Evolutionary conservation across 1,140 invertebrate genomes (phyloP).

Genomic region (Trichomalopsis sarcophagae): DNA sequence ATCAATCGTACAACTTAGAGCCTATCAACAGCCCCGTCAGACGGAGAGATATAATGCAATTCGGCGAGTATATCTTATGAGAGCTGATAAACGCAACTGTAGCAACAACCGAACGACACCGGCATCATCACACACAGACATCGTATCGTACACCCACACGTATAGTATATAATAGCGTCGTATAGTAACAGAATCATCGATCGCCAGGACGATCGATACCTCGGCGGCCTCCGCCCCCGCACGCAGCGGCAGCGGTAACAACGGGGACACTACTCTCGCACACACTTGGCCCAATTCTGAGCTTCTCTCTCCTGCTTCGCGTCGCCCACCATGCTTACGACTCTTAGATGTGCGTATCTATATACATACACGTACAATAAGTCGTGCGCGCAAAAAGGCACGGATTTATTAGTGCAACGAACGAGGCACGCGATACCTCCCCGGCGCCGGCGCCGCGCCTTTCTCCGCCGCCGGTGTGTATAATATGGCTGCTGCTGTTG

Average conservation of each 20-base stretch:
- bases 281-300: neutral
- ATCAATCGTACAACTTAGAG: neutral
- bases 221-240: neutral
- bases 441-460: neutral
- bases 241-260: neutral
- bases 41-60: neutral
- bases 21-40: neutral
- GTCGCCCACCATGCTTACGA: too few relatives aligned
- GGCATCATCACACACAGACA: neutral
- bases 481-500: neutral
- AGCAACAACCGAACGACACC: neutral
- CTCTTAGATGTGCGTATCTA: neutral
- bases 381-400: neutral
- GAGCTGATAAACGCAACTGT: neutral
- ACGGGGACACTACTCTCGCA: neutral
- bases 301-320: neutral
- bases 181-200: neutral
- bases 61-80: neutral
- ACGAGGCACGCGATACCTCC: neutral
- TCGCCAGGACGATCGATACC: neutral
- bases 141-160: neutral
- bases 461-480: neutral
- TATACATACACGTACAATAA: neutral
- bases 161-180: neutral
- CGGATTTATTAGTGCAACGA: conserved; percentile 1